These are phyloP conservation scores for Craseonycteris thonglongyai DNA, from an alignment of 2,113 vertebrate species.

Conservation along the genomic window DNA sequence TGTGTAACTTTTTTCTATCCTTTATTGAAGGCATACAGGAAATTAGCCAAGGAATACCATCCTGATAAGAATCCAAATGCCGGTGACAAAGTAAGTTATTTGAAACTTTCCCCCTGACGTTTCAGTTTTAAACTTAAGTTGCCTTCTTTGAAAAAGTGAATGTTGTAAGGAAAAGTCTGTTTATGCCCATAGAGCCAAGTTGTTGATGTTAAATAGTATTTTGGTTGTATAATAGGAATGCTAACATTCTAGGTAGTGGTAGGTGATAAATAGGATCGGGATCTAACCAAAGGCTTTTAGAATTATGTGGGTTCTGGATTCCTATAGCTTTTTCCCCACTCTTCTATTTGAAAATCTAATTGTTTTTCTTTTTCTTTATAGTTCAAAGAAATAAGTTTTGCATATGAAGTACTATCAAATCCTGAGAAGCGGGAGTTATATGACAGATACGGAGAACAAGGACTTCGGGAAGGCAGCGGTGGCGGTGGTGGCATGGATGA, in stretches of 20 bases:
- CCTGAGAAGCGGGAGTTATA: conserved; percentile 97
- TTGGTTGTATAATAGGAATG: background rate
- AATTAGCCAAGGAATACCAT: conserved; percentile 98
- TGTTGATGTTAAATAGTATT: background rate
- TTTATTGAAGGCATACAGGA: conserved; percentile 91
- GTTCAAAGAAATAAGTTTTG: conserved; percentile 99
- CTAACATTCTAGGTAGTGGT: background rate
- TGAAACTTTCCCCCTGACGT: background rate
- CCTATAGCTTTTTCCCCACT: background rate
- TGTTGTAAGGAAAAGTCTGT: background rate
- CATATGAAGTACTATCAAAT: conserved; percentile 96
- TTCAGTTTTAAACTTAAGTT: conserved; percentile 15
- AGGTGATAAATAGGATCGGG: background rate
- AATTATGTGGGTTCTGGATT: background rate
- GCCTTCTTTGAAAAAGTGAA: background rate
- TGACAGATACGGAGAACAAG: conserved; percentile 97
- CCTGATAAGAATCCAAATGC: conserved; percentile 99
- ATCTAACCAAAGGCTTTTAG: background rate
- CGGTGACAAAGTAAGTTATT: conserved; percentile 93
- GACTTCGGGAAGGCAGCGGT: conserved; percentile 94
- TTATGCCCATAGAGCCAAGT: background rate
- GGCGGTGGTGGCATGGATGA: conserved; percentile 97
- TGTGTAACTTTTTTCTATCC: conserved; percentile 19
- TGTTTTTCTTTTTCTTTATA: conserved; percentile 69
- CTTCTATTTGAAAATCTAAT: background rate